Conservation (phyloP, 2,113 vertebrate species). For the Megalops atlanticus region DNA sequence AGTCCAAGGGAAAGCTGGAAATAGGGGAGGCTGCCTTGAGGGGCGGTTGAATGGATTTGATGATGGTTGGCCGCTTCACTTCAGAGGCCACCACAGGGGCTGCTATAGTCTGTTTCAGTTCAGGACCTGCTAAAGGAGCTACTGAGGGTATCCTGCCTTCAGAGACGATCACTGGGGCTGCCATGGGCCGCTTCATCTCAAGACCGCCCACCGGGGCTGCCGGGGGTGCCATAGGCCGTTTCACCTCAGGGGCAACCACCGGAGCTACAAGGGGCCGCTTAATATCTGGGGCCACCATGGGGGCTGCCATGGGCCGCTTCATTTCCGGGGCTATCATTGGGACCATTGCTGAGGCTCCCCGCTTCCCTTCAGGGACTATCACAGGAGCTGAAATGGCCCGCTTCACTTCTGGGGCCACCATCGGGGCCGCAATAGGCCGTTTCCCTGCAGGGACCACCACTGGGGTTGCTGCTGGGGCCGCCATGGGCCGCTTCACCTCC, state of each 20-base stretch:
- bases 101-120: constrained; percentile 51
- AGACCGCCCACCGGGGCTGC: constrained; percentile 39
- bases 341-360: constrained; percentile 55
- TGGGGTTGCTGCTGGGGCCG: constrained; percentile 44
- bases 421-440: constrained; percentile 60
- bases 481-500: constrained; percentile 54
- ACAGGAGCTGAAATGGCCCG: constrained; percentile 65
- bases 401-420: constrained; percentile 62
- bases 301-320: constrained; percentile 56
- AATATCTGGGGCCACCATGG: constrained; percentile 48
- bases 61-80: constrained; percentile 66
- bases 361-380: constrained; percentile 59
- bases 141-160: constrained; percentile 56
- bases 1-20: constrained; percentile 63
- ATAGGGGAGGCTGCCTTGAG: constrained; percentile 45
- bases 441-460: no score
- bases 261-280: constrained; percentile 55
- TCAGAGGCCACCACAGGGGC: constrained; percentile 50
- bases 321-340: constrained; percentile 56
- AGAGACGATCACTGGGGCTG: constrained; percentile 46
- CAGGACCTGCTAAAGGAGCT: constrained; percentile 43
- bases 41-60: constrained; percentile 65
- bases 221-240: constrained; percentile 50
- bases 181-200: constrained; percentile 59
- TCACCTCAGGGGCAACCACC: constrained; percentile 51